These are phyloP conservation scores for Acleris literana DNA, from an alignment of 2,888 invertebrate genomes.

Conservation along the genomic window DNA sequence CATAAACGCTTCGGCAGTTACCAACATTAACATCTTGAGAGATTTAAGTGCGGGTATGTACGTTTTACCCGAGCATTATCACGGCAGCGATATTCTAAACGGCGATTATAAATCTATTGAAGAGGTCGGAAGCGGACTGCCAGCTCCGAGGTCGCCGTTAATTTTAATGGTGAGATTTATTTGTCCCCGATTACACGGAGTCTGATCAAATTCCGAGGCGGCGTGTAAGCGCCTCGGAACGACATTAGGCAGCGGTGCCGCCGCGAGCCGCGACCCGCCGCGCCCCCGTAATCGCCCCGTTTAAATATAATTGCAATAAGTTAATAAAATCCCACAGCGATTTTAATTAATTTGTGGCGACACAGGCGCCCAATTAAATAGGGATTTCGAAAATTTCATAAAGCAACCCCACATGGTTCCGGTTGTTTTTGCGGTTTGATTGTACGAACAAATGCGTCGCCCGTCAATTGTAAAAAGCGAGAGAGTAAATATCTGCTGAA, in stretches of 20 bases:
- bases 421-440: constrained; percentile 56
- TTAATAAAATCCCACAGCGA: constrained; percentile 74
- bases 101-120: constrained; percentile 74
- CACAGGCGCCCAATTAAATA: constrained; percentile 71
- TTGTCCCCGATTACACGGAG: constrained; percentile 70
- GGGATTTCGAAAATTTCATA: constrained; percentile 68
- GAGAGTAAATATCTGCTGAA: constrained; percentile 51
- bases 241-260: constrained; percentile 55
- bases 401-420: constrained; percentile 56
- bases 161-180: constrained; percentile 78
- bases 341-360: constrained; percentile 78
- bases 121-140: constrained; percentile 67
- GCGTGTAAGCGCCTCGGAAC: constrained; percentile 56
- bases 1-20: not conserved
- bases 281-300: constrained; percentile 65
- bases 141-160: constrained; percentile 60
- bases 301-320: constrained; percentile 80
- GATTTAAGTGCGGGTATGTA: constrained; percentile 17
- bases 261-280: constrained; percentile 46
- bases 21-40: constrained; percentile 3
- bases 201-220: constrained; percentile 71
- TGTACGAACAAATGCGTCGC: constrained; percentile 47
- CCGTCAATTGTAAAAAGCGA: constrained; percentile 48
- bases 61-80: constrained; percentile 49
- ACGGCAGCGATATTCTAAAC: constrained; percentile 62